These are phyloP conservation scores for Drosophila mettleri DNA, from an alignment of 2,888 invertebrate genomes.

Conservation along the genomic window DNA sequence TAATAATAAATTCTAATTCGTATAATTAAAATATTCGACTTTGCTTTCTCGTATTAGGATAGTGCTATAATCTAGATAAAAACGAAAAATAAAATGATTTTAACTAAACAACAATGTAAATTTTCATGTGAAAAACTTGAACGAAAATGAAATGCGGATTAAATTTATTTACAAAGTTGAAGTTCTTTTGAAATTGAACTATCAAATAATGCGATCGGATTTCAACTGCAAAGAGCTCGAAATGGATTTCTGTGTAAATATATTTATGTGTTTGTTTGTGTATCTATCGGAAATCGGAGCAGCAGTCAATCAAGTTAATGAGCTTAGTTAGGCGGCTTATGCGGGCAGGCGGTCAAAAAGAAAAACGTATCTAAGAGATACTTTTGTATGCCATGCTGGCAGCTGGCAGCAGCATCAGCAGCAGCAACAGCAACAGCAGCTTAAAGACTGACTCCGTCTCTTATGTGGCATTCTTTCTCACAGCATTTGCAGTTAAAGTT, in stretches of 20 bases:
- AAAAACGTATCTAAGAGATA: slow-evolving; percentile 52
- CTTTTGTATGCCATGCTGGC: slow-evolving; percentile 21
- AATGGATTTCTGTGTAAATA: slow-evolving; percentile 31
- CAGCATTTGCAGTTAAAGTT: slow-evolving; percentile 24
- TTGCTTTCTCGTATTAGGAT: background rate
- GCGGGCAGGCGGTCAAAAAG: slow-evolving; percentile 43
- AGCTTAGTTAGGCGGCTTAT: slow-evolving; percentile 45
- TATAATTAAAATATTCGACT: background rate
- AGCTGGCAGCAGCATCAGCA: slow-evolving; percentile 25
- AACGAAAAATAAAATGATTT: no score
- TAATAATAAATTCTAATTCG: background rate
- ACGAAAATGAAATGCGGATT: background rate
- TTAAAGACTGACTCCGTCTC: slow-evolving; percentile 39
- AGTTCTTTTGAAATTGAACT: slow-evolving; percentile 5
- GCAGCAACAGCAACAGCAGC: slow-evolving; percentile 30
- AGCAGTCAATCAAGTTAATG: slow-evolving; percentile 63
- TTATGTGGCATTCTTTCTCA: slow-evolving; percentile 61
- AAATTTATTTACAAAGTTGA: background rate
- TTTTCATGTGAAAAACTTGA: background rate
- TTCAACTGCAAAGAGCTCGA: slow-evolving; percentile 9
- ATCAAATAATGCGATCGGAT: slow-evolving; percentile 5
- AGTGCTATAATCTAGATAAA: background rate
- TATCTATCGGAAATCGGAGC: slow-evolving; percentile 44
- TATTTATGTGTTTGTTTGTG: background rate
- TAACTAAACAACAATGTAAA: background rate